A percentile compares a stretch with the other conserved stretches of the same genome.
These are phyloP conservation scores for Tinea semifulvella DNA, from an alignment of 2,888 invertebrate species.

Conservation along the genomic window DNA sequence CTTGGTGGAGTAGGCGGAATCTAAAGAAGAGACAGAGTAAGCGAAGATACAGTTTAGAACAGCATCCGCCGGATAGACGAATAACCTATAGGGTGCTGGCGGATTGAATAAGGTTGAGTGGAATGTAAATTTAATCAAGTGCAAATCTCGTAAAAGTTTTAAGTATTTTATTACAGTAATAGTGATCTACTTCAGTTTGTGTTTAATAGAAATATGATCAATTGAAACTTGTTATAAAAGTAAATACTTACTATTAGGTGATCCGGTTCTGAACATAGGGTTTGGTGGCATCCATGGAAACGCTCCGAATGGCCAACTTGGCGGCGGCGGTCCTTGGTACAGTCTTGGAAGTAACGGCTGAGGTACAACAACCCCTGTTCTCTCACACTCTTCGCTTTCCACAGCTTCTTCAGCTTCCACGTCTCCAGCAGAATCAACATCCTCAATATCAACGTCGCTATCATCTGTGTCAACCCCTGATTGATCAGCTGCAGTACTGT, in stretches of 20 bases:
- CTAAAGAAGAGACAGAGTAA: too few species aligned
- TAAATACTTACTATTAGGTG: conserved; percentile 65
- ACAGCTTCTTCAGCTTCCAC: conserved; percentile 33
- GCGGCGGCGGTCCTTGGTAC: conserved; percentile 62
- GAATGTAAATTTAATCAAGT: too few species aligned
- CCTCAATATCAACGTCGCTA: conserved; percentile 61
- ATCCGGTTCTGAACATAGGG: conserved; percentile 66
- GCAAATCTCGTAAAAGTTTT: too few species aligned
- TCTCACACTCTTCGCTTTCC: conserved; percentile 55
- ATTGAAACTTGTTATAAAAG: too few species aligned
- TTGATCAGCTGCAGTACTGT: conserved; percentile 10
- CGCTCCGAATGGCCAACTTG: conserved; percentile 70
- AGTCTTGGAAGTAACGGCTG: conserved; percentile 72
- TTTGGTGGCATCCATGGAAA: conserved; percentile 73
- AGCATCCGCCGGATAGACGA: too few species aligned
- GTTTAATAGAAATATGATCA: too few species aligned
- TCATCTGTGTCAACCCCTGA: conserved; percentile 47
- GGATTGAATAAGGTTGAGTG: too few species aligned
- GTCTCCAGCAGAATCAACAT: conserved; percentile 50
- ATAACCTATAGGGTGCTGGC: too few species aligned
- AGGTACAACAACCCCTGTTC: conserved; percentile 71
- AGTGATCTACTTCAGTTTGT: too few species aligned
- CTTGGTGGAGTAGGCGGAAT: too few species aligned
- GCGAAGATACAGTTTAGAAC: too few species aligned
- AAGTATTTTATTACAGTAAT: too few species aligned